Evolutionary conservation across 2,113 vertebrate species (phyloP), one percentile per base, ranked within the genome.

Genomic region (Callopanchax toddi): DNA sequence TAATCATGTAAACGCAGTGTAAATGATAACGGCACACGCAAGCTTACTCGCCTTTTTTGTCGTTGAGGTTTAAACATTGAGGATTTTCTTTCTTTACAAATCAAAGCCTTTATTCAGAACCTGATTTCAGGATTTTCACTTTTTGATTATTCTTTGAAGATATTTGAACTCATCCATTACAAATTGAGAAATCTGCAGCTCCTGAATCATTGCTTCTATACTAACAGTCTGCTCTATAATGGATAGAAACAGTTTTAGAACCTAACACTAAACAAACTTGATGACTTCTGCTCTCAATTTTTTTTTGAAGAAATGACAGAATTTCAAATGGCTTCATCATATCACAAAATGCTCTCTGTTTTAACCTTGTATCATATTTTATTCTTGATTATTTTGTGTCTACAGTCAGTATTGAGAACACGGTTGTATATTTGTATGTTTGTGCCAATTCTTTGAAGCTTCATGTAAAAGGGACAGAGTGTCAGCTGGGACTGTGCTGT

Each of bases 11-110:
- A 32, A 81, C 62, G 79, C 62, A 26, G 21, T 90, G 88, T 91
- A 89, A 86, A 88, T 78, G 46, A 79, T 72, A 89, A 87, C 46
- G 89, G 81, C 26, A 79, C 39, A n/a, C n/a, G n/a, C n/a, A n/a
- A n/a, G n/a, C 29, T 72, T 70, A 82, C 85, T 91, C 89, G 88
- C 87, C 87, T 90, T 92, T 89, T 76, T 83, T 54, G 80, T 77
- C 76, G 49, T 78, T 50, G 74, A 79, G 45, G 59, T 60, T 72
- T 36, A 60, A 68, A 58, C 2, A 6, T 68, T 55, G 37, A 3
- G 21, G 11, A 13, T 37, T 37, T 59, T 51, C 36, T 46, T 36
- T 25, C 36, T 51, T 72, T 53, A 77, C 22, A 54, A 67, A 59
- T 72, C 45, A 51, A 32, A 5, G 6, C 2, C 10, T 32, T 32